A percentile compares a stretch with the other conserved stretches of the same genome.
Evolutionary conservation across 2,113 vertebrate genomes (phyloP).

Genomic region (Vireo altiloquus): DNA sequence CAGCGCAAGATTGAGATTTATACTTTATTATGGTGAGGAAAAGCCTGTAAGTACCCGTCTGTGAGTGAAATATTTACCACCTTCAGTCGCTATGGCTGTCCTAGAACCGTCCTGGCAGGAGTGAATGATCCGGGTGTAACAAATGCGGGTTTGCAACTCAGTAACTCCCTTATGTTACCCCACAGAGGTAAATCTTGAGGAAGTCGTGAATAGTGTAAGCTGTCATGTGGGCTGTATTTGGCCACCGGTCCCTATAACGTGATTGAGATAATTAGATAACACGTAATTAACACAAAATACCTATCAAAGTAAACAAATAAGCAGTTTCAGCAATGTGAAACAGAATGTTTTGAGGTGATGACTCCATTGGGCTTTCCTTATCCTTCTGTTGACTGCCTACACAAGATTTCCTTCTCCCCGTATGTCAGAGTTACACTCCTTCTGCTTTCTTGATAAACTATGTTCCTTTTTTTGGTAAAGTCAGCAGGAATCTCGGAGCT

Average conservation of each 20-base stretch:
- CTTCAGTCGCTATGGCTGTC: neutral
- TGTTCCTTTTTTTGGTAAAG: neutral
- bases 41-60: neutral
- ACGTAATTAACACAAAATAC: neutral
- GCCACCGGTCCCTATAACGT: neutral
- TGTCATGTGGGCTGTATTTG: neutral
- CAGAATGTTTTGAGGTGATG: neutral
- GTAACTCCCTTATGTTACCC: too few species aligned
- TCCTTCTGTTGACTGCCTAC: neutral
- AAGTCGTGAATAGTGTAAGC: neutral
- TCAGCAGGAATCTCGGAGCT: neutral
- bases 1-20: neutral
- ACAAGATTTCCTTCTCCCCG: neutral
- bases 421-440: neutral
- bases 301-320: neutral
- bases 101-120: fast-evolving
- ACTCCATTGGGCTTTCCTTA: neutral
- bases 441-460: neutral
- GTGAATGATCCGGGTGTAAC: fast-evolving
- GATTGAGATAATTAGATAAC: neutral
- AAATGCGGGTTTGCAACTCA: neutral
- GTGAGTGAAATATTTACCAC: neutral
- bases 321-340: neutral
- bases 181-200: fast-evolving
- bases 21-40: neutral